A percentile compares a stretch with the other conserved stretches of the same genome.
phyloP scores from a whole-genome alignment of 2,888 invertebrate genomes.

The Cephus runcator region DNA sequence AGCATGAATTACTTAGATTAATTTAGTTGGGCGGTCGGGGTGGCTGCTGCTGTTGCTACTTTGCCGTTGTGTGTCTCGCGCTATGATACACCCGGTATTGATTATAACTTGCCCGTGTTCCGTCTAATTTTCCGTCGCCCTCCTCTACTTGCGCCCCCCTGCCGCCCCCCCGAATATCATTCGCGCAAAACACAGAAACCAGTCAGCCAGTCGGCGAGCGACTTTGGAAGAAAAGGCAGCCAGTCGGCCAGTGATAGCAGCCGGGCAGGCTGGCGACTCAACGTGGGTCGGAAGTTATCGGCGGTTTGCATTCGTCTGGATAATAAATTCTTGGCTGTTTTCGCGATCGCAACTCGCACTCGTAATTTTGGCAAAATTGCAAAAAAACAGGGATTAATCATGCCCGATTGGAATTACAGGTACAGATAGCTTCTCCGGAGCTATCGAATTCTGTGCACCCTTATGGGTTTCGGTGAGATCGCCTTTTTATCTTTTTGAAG shows the following conservation, averaged over 20 bases:
- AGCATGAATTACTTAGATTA: constrained; percentile 63
- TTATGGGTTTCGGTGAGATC: background rate
- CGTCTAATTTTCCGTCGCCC: constrained; percentile 13
- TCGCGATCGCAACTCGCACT: background rate
- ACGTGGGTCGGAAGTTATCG: constrained; percentile 21
- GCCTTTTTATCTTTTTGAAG: background rate
- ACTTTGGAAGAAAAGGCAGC: background rate
- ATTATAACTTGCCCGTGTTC: constrained; percentile 44
- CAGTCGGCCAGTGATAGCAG: background rate
- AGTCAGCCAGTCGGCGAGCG: background rate
- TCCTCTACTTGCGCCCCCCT: constrained; percentile 8
- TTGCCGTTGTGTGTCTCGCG: constrained; percentile 26
- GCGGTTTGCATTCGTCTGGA: constrained; percentile 30
- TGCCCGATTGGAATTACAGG: background rate
- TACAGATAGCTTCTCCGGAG: background rate
- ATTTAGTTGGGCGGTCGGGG: constrained; percentile 56
- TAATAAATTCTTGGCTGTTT: constrained; percentile 20
- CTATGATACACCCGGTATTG: constrained; percentile 47
- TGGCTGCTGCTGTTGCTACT: constrained; percentile 42
- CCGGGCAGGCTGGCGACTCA: constrained; percentile 24
- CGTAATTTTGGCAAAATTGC: background rate
- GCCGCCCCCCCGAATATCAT: background rate
- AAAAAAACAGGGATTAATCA: background rate
- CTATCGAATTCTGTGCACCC: background rate
- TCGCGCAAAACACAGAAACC: background rate